Conservation (phyloP, 2,797 vertebrate species). For the Neoniphon sammara region DNA sequence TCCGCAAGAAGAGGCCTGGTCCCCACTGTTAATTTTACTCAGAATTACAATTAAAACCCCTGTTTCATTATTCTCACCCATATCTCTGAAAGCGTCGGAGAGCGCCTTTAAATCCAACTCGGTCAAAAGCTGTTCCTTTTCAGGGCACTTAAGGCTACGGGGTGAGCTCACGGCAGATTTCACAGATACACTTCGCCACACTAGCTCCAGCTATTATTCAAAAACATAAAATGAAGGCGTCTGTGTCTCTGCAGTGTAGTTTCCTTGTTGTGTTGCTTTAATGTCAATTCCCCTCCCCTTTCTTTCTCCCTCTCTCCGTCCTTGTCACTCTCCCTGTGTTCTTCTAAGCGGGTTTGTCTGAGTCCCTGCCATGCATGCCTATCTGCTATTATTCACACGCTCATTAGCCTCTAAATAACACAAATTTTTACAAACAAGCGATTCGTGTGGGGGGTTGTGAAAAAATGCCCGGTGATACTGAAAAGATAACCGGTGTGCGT, state of each 20-base stretch:
- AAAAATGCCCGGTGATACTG: background rate
- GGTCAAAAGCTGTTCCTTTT: constrained; percentile 51
- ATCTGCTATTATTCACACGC: constrained; percentile 13
- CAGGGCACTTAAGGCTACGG: constrained; percentile 42
- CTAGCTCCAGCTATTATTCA: constrained; percentile 80
- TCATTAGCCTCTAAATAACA: background rate
- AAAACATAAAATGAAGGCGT: constrained; percentile 84
- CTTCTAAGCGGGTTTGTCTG: constrained; percentile 39
- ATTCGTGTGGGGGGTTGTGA: too few species aligned
- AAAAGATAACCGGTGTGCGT: background rate
- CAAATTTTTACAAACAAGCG: background rate
- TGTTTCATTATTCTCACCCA: constrained; percentile 83
- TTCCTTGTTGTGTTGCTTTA: constrained; percentile 88
- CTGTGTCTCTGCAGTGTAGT: constrained; percentile 75
- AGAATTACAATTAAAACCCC: constrained; percentile 67
- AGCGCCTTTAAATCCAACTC: constrained; percentile 69
- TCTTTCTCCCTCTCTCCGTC: constrained; percentile 77
- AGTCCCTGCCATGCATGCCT: constrained; percentile 35
- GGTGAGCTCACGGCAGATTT: constrained; percentile 48
- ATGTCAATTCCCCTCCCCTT: constrained; percentile 85
- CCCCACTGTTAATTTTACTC: constrained; percentile 60
- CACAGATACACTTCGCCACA: constrained; percentile 62
- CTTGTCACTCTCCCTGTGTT: constrained; percentile 78
- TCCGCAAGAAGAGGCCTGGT: constrained; percentile 73
- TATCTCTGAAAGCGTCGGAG: constrained; percentile 70